phyloP scores from a whole-genome alignment of 2,888 invertebrate genomes.

The Cephus pulcher region DNA sequence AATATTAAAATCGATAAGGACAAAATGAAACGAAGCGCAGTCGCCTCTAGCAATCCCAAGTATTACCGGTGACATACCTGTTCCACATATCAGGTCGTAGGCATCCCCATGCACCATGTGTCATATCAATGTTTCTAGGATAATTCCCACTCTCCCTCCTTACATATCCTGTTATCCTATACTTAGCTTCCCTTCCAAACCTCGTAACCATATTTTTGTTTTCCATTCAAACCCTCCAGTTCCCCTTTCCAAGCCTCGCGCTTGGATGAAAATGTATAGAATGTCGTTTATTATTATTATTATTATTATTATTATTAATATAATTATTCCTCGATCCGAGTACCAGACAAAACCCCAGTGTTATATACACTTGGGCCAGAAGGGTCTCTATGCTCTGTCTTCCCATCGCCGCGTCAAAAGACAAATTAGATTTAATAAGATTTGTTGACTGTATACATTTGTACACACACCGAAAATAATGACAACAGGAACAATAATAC shows the following conservation, averaged over 20 bases:
- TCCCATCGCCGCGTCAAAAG: constrained; percentile 66
- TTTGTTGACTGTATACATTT: constrained; percentile 64
- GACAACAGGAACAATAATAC: constrained; percentile 3
- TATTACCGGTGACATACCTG: constrained; percentile 62
- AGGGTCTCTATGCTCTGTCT: constrained; percentile 64
- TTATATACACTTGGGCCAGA: constrained; percentile 52
- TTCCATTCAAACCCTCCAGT: not conserved
- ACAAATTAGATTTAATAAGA: constrained; percentile 63
- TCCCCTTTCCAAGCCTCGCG: not conserved
- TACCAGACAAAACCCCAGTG: not conserved
- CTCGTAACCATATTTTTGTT: constrained; percentile 4
- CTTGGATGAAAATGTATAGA: not conserved
- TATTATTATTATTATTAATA: not conserved
- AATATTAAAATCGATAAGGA: constrained; percentile 2
- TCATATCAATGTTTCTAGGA: constrained; percentile 63
- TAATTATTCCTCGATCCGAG: not conserved
- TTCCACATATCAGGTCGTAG: constrained; percentile 64
- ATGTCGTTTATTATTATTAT: not conserved
- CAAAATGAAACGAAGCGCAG: constrained; percentile 54
- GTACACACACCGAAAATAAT: constrained; percentile 5
- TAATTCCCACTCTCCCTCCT: constrained; percentile 9
- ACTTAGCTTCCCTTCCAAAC: not conserved
- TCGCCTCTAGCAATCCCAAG: constrained; percentile 60
- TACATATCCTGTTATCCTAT: not conserved
- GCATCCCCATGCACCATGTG: constrained; percentile 55